These are phyloP conservation scores for Drosophila ohnishii DNA, from an alignment of 1,140 invertebrate species.

Conservation along the genomic window DNA sequence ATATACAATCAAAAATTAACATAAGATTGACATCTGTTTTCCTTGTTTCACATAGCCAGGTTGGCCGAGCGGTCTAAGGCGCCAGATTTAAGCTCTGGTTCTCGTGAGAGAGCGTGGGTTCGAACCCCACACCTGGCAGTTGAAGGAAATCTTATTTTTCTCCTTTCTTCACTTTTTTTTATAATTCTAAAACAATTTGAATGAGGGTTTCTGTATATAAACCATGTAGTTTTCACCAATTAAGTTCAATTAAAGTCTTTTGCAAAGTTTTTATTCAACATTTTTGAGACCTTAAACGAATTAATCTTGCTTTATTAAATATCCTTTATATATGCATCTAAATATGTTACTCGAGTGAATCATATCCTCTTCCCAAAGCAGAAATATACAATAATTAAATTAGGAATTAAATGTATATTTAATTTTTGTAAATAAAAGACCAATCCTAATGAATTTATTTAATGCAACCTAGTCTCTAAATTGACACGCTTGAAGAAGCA, in stretches of 20 bases:
- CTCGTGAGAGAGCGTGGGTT: slow-evolving; percentile 33
- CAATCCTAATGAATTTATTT: not conserved
- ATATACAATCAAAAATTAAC: not conserved
- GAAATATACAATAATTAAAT: not conserved
- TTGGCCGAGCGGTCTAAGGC: slow-evolving; percentile 36
- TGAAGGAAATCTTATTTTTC: too few relatives aligned
- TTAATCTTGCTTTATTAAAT: too few relatives aligned
- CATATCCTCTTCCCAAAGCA: not conserved
- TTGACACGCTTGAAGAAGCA: slow-evolving; percentile 1
- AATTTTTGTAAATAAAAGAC: not conserved
- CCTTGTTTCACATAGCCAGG: not conserved
- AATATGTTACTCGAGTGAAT: too few relatives aligned
- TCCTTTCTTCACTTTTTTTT: not conserved
- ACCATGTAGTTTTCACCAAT: too few relatives aligned
- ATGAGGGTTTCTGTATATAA: not conserved
- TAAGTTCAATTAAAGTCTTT: not conserved
- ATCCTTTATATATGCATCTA: too few relatives aligned
- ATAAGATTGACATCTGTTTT: slow-evolving; percentile 1
- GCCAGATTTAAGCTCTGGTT: slow-evolving; percentile 37
- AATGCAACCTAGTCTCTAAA: not conserved
- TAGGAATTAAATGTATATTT: not conserved
- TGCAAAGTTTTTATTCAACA: not conserved
- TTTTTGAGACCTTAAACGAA: not conserved
- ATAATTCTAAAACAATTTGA: not conserved
- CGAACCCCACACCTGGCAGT: slow-evolving; percentile 31